Evolutionary conservation across 1,140 invertebrate genomes (phyloP), one percentile per base, ranked within the genome.

Genomic region (Chionoecetes opilio): DNA sequence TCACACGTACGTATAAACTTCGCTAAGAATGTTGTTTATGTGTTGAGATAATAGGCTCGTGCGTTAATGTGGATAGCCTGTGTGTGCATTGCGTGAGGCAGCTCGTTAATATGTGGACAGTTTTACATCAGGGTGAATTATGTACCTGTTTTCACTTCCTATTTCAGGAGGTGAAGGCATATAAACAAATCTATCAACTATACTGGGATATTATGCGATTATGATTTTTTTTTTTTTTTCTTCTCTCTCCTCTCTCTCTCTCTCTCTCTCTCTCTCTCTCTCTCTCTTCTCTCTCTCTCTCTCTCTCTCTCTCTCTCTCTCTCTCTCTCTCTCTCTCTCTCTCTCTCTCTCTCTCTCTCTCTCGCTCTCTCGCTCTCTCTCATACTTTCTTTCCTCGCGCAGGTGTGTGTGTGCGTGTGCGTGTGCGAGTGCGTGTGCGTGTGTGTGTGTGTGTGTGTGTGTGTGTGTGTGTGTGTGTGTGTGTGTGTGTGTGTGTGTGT

Each of bases 1-100:
- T 75, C n/a, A n/a, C 26, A 75, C 63, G n/a, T 75, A 75, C 63
- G 63, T 75, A 75, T 75, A 75, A 75, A n/a, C 63, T n/a, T n/a
- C 63, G n/a, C 5, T n/a, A n/a, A 75, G 63, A 53, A 53, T 53
- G 46, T 9, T 75, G 63, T 75, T 75, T 75, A 75, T 75, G 63
- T 75, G 63, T n/a, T 75, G 63, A 75, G 63, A 75, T 75, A 75
- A 75, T 75, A 75, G n/a, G 63, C 63, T 75, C 63, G 2, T 11
- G 21, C 63, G n/a, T 75, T 75, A 75, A 75, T 75, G 26, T 75
- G 63, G 63, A n/a, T 75, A 75, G n/a, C 63, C n/a, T 21, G 8
- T n/a, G 63, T 75, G 63, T 75, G 63, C 63, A n/a, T 75, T 26
- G 21, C 63, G 21, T 26, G 63, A 75, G 1, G 1, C 63, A 75